phyloP scores from a whole-genome alignment of 2,888 invertebrate species.

The Apodemia duryi region DNA sequence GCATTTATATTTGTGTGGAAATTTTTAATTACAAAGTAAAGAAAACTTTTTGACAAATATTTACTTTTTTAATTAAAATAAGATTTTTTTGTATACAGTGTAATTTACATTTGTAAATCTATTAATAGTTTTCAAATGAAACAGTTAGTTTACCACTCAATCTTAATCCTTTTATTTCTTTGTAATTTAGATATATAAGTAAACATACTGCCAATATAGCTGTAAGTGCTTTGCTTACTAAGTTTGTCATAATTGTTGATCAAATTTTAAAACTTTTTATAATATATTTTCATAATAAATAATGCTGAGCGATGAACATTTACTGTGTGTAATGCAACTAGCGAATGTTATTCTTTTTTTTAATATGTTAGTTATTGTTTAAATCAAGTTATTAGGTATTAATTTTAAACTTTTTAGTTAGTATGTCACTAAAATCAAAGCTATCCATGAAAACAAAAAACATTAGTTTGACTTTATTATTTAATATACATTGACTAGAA shows the following conservation, averaged over 20 bases:
- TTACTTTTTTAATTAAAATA: conserved; percentile 1
- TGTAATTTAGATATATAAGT: conserved; percentile 33
- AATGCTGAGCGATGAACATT: conserved; percentile 5
- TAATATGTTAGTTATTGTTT: conserved; percentile 3
- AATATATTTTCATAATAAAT: neutral
- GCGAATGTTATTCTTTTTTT: neutral
- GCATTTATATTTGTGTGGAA: neutral
- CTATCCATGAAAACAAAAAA: neutral
- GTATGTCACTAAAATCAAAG: neutral
- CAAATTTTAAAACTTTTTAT: conserved; percentile 6
- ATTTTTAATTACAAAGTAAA: neutral
- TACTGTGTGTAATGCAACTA: conserved; percentile 4
- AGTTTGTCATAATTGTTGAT: conserved; percentile 22
- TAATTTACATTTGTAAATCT: conserved; percentile 21
- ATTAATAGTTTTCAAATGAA: neutral
- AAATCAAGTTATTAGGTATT: neutral
- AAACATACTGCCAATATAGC: conserved; percentile 53
- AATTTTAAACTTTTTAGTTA: neutral
- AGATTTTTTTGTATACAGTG: conserved; percentile 18
- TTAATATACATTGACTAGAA: neutral
- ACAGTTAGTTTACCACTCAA: neutral
- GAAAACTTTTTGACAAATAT: conserved; percentile 1
- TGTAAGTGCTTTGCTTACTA: conserved; percentile 49
- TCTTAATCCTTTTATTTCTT: neutral
- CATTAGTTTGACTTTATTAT: neutral